A percentile compares a stretch with the other conserved stretches of the same genome.
phyloP scores from a whole-genome alignment of 2,888 invertebrate genomes.

The Argyresthia goedartella region DNA sequence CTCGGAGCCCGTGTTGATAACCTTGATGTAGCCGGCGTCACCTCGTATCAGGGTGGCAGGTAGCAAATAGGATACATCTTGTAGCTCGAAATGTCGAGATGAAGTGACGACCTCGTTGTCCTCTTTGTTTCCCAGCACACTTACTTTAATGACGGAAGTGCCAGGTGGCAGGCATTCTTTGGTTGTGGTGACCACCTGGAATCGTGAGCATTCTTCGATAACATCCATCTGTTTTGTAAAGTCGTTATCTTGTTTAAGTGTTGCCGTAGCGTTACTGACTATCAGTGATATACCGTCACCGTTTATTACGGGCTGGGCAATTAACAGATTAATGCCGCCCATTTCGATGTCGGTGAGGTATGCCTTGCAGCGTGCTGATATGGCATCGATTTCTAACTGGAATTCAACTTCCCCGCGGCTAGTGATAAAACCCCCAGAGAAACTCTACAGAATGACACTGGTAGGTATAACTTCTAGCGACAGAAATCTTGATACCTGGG shows the following conservation, averaged over 20 bases:
- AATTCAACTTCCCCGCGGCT: conserved; percentile 15
- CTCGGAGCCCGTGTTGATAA: conserved; percentile 13
- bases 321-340: conserved; percentile 12
- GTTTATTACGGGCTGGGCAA: conserved; percentile 18
- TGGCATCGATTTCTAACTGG: conserved; percentile 12
- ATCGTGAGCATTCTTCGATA: conserved; percentile 6
- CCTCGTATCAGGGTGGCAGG: conserved; percentile 19
- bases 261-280: conserved; percentile 9
- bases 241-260: background rate
- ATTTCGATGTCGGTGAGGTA: conserved; percentile 12
- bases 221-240: conserved; percentile 4
- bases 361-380: conserved; percentile 7
- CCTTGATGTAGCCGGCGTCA: conserved; percentile 15
- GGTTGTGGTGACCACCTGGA: conserved; percentile 9
- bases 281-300: conserved; percentile 9
- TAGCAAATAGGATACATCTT: conserved; percentile 14
- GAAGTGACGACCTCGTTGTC: conserved; percentile 12
- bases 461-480: background rate
- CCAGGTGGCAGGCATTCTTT: conserved; percentile 14
- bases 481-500: background rate
- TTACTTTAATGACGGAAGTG: conserved; percentile 13
- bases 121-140: conserved; percentile 8
- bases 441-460: conserved; percentile 10
- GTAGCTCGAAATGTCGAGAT: conserved; percentile 15
- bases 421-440: conserved; percentile 7